Evolutionary conservation across 2,797 vertebrate species (phyloP), one percentile per base, ranked within the genome.

Genomic region (Scolopax rusticola): DNA sequence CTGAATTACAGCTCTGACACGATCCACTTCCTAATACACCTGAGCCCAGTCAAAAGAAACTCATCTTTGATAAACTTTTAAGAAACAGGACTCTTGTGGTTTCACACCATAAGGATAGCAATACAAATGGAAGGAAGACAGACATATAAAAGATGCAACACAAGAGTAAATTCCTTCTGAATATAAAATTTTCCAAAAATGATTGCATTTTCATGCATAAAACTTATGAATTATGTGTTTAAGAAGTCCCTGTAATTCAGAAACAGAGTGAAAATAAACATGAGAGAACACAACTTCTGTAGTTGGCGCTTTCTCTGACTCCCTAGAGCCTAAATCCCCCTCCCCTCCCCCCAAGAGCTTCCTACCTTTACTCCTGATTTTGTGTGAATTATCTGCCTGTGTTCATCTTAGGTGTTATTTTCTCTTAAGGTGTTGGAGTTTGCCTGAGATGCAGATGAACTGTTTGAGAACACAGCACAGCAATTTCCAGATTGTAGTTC

Each of bases 31-130:
- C 70, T 75, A n/a, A 84, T 65, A 70, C 65, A 93, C 68, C 84
- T 76, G 77, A 40, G 59, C 40, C 74, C 73, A 81, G 79, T 8
- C 43, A 71, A 89, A 87, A 54, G 48, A 45, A 84, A 84, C 23
- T 65, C 25, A 24, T 53, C 61, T 89, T 68, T 60, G 73, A 86
- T 81, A 84, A 95, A 87, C 85, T 67, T 81, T 78, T 41, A 91
- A 84, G 82, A 77, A 93, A 78, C 61, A 81, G 25, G 43, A 24
- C 78, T 67, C 82, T 53, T 53, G 56, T 41, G 61, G 41, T 53
- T 93, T 89, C 51, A 57, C 24, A 59, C 85, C 61, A 47, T 59
- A 54, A 89, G 43, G 47, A 89, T 7, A 78, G 36, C 53, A 89
- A 70, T 67, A 59, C 33, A 74, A 91, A 78, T 24, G 13, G 28